These are phyloP conservation scores for Oreochromis niloticus DNA, from an alignment of 2,113 vertebrate genomes.

Conservation along the genomic window DNA sequence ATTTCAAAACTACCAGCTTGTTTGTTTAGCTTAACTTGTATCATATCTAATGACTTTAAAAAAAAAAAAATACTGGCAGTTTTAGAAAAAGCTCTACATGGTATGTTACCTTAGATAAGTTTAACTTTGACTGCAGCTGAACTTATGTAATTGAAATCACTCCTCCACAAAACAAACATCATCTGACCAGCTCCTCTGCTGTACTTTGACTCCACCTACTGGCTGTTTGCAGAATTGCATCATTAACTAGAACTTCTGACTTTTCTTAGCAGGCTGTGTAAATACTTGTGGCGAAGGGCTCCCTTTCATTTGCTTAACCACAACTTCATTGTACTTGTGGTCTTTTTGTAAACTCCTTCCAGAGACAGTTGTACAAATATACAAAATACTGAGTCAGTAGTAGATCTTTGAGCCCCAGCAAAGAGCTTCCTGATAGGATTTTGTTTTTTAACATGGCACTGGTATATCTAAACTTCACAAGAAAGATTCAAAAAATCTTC, in stretches of 20 bases:
- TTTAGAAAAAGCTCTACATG: accelerated
- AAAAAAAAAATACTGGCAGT: neutral
- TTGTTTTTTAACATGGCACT: neutral
- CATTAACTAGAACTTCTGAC: neutral
- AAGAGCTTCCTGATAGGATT: neutral
- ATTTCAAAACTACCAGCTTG: neutral
- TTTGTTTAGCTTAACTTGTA: neutral
- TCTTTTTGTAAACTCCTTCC: neutral
- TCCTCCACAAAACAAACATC: neutral
- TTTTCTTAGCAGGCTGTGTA: neutral
- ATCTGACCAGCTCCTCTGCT: neutral
- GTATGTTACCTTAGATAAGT: accelerated
- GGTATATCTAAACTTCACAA: neutral
- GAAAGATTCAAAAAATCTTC: neutral
- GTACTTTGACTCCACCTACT: conserved; percentile 35
- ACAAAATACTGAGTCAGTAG: neutral
- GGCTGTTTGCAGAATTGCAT: neutral
- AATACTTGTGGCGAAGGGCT: neutral
- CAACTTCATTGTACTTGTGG: accelerated
- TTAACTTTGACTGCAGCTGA: neutral
- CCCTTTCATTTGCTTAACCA: neutral
- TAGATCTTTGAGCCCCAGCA: neutral
- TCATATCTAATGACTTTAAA: neutral
- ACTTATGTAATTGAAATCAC: neutral
- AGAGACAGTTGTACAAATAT: neutral